Evolutionary conservation across 2,797 vertebrate genomes (phyloP), one percentile per base, ranked within the genome.

Genomic region (Pangasius mekongensis): DNA sequence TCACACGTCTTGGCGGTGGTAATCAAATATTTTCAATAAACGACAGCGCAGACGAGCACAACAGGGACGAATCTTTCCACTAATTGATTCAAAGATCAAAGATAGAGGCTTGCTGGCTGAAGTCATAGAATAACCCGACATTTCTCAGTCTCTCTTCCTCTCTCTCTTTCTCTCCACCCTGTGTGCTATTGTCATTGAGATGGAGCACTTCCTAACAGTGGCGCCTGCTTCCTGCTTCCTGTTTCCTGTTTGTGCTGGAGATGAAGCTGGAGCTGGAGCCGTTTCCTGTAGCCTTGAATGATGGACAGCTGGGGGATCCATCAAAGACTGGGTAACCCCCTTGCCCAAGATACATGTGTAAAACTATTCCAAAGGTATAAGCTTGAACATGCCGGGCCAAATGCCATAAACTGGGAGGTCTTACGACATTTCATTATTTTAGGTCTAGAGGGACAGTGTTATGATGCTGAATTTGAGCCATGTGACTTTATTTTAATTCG

Each of bases 231-330:
- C 91, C 95, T 95, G 94, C 88, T 94, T 93, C 91, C 94, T 94
- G 94, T 90, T 96, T 96, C 96, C 95, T 96, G 96, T 96, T 96
- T 95, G 91, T 88, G 58, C 90, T 90, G 93, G 92, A 92, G 94
- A 93, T 93, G 49, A 82, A 94, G 94, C 60, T 62, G 60, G 56
- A 5, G 39, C 39, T 47, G 91, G 94, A 92, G 87, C 6, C 73
- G 86, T 92, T 96, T 96, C 95, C 95, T 94, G 93, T 81, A 78
- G 86, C 89, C 93, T 86, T 89, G 89, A 91, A 90, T 92, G 91
- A 92, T 73, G 91, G n/a, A 92, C 93, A 93, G 92, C 92, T 92
- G 93, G 71, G 87, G 73, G 89, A 93, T 88, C 92, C 83, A 93
- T 94, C 87, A 90, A 85, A 89, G 86, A 87, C 77, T 67, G 74